Conservation (phyloP, 1,140 invertebrate genomes). For the Calliphora vicina region DNA sequence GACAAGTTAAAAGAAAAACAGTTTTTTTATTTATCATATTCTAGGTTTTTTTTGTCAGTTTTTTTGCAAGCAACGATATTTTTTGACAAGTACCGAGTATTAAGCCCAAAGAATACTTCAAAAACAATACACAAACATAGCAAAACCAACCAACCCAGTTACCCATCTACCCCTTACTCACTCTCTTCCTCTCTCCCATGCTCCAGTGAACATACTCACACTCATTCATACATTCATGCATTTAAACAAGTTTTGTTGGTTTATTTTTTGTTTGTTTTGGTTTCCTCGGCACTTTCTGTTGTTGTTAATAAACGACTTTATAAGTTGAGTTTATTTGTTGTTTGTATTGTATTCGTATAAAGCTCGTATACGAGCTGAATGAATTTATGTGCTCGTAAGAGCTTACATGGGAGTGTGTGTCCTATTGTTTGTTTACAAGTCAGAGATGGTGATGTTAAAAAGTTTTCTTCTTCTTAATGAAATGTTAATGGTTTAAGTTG, state of each 20-base stretch:
- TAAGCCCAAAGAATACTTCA: neutral
- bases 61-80: neutral
- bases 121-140: neutral
- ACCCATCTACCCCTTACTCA: no score
- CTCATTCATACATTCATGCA: neutral
- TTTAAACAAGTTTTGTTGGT: neutral
- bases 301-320: neutral
- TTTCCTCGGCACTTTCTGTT: neutral
- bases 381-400: no score
- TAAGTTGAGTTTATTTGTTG: neutral
- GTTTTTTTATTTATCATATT: neutral
- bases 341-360: no score
- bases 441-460: no score
- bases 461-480: no score
- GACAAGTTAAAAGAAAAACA: neutral
- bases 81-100: conserved; percentile 13
- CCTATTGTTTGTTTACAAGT: neutral
- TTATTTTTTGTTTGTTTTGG: neutral
- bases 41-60: neutral
- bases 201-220: neutral
- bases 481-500: no score
- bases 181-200: no score
- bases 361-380: no score
- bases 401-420: no score
- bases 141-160: no score